These are phyloP conservation scores for Steromphala cineraria DNA, from an alignment of 2,888 invertebrate species.

Conservation along the genomic window DNA sequence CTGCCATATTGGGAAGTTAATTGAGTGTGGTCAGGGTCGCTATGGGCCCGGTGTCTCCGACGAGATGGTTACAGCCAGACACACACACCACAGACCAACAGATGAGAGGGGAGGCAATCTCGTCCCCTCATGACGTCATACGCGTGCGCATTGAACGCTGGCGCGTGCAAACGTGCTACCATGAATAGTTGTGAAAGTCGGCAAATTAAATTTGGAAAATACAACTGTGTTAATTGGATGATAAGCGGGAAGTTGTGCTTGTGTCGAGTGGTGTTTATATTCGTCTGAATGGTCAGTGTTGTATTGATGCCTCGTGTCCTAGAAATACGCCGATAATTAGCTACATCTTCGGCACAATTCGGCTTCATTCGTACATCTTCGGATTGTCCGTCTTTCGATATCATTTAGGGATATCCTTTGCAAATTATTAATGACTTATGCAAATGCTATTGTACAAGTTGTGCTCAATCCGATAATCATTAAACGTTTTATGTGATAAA, in stretches of 20 bases:
- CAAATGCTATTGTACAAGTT: too few relatives aligned
- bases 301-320: not conserved
- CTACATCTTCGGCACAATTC: not conserved
- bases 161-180: slow-evolving; percentile 27
- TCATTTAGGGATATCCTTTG: too few relatives aligned
- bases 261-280: not conserved
- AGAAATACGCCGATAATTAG: not conserved
- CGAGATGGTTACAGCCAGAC: not conserved
- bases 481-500: too few relatives aligned
- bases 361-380: not conserved
- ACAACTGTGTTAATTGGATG: slow-evolving; percentile 27
- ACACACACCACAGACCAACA: not conserved
- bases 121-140: slow-evolving; percentile 23
- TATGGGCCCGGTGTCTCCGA: not conserved
- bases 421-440: too few relatives aligned
- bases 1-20: slow-evolving; percentile 18
- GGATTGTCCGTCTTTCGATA: too few relatives aligned
- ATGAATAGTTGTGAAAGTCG: slow-evolving; percentile 12
- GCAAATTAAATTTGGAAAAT: slow-evolving; percentile 30
- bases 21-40: slow-evolving; percentile 9
- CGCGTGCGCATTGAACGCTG: not conserved
- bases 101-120: slow-evolving; percentile 15
- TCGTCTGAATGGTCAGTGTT: not conserved
- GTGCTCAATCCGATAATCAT: too few relatives aligned
- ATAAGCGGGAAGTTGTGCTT: slow-evolving; percentile 17